Evolutionary conservation across 2,888 invertebrate species (phyloP).

Genomic region (Protonemura montana): DNA sequence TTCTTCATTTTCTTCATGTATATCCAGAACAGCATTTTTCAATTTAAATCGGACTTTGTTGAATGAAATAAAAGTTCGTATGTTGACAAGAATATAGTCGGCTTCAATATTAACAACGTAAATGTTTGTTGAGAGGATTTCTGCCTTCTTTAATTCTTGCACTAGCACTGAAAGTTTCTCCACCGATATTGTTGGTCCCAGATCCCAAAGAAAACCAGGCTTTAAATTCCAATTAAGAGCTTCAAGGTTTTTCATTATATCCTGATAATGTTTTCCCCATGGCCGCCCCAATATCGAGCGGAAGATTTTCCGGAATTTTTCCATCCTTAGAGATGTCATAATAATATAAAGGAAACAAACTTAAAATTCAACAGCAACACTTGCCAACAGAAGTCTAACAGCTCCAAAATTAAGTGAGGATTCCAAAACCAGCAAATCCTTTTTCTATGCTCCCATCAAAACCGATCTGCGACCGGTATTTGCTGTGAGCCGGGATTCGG

Average conservation of each 20-base stretch:
- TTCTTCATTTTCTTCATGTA: neutral
- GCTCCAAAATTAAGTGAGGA: too few relatives aligned
- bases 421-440: too few relatives aligned
- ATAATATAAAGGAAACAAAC: too few relatives aligned
- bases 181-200: conserved; percentile 49
- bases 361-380: too few relatives aligned
- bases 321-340: neutral
- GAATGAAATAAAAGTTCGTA: conserved; percentile 25
- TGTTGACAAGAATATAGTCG: conserved; percentile 52
- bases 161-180: conserved; percentile 49
- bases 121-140: conserved; percentile 49
- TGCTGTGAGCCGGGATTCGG: too few relatives aligned
- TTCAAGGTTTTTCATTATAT: conserved; percentile 49
- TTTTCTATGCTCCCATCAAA: too few relatives aligned
- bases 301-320: neutral
- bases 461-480: too few relatives aligned
- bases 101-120: conserved; percentile 50
- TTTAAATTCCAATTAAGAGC: conserved; percentile 53
- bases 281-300: neutral
- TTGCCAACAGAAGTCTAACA: too few relatives aligned
- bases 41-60: neutral
- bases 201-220: conserved; percentile 54
- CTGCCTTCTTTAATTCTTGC: conserved; percentile 49
- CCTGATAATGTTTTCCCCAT: conserved; percentile 42
- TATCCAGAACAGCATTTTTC: neutral